Percentiles rank a stretch among this genome's conserved stretches.
Conservation (phyloP, 2,113 vertebrate genomes). For the Coryphaenoides rupestris region DNA sequence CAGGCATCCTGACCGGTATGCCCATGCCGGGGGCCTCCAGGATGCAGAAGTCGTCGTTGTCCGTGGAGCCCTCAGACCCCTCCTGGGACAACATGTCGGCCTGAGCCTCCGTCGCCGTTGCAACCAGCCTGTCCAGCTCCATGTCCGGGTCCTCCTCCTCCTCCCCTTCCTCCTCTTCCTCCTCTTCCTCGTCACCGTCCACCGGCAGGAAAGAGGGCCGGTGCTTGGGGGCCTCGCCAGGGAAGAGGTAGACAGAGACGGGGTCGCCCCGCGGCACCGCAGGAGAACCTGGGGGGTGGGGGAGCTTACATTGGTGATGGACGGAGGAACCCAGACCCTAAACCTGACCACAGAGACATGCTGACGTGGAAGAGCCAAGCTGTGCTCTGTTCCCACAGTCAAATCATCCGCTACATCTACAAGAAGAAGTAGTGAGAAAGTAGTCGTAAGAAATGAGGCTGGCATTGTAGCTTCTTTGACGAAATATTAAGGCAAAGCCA, state of each 20-base stretch:
- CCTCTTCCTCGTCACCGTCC: constrained; percentile 47
- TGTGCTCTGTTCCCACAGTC: no score
- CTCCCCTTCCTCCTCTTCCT: constrained; percentile 7
- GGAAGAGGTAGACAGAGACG: constrained; percentile 85
- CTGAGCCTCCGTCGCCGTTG: constrained; percentile 65
- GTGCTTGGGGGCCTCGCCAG: constrained; percentile 73
- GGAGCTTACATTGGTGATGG: background rate
- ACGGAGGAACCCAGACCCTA: no score
- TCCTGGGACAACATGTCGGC: constrained; percentile 70
- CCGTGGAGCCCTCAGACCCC: constrained; percentile 75
- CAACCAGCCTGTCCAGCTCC: constrained; percentile 63
- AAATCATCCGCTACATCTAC: no score
- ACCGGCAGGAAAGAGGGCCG: constrained; percentile 35
- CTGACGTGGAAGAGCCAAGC: no score
- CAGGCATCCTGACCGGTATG: constrained; percentile 75
- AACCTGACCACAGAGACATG: no score
- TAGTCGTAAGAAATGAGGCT: no score
- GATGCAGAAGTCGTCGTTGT: constrained; percentile 91
- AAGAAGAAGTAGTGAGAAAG: no score
- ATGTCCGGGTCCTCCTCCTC: constrained; percentile 55
- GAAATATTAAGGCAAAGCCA: no score
- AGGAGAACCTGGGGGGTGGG: constrained; percentile 61
- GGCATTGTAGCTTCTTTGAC: no score
- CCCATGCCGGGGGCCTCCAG: constrained; percentile 89
- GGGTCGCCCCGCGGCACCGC: constrained; percentile 75